Base-by-base conservation (phyloP, 2,797 vertebrate genomes). In the Ciconia nigra region DNA sequence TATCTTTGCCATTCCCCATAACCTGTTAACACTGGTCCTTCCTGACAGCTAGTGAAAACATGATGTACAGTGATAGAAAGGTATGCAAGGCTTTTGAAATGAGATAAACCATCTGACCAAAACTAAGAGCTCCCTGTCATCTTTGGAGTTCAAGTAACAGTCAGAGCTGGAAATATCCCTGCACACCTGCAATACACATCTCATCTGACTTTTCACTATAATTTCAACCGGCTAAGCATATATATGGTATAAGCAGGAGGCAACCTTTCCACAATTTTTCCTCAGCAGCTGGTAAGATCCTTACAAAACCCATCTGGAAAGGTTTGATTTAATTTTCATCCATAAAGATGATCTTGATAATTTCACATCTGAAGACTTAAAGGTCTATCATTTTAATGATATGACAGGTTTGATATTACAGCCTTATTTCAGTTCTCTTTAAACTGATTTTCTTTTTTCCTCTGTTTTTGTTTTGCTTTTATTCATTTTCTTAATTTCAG, bases 401-500 rank as follows among this genome's bases (percentile, higher is more conserved):
- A 46, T 11, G 5, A 19, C 8, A 54, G 5, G 4, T 69, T 89
- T 28, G 12, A 17, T 58, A 46, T 39, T 51, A 26, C 6, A 74
- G 16, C 10, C 41, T 62, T 26, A 67, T 35, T 55, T 65, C 39
- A 63, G 54, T 10, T 51, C 12, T 65, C 12, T 55, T 31, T 59
- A 31, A 87, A 71, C 3, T 31, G 41, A 41, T 57, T 65, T 83
- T 72, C 3, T 28, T 73, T 76, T 63, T 58, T 24, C 6, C 25
- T 87, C 8, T 42, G 37, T 44, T 94, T 55, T 85, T 91, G 11
- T 17, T 80, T 47, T 67, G 6, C 26, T 80, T 72, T 41, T 44
- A 19, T 55, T 35, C 0, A 0, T 78, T 93, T 81, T 63, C 51
- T 58, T 63, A 42, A 54, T 10, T 73, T 86, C 94, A 99, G 99